Conservation (phyloP, 2,113 vertebrate species). For the Petaurus breviceps region DNA sequence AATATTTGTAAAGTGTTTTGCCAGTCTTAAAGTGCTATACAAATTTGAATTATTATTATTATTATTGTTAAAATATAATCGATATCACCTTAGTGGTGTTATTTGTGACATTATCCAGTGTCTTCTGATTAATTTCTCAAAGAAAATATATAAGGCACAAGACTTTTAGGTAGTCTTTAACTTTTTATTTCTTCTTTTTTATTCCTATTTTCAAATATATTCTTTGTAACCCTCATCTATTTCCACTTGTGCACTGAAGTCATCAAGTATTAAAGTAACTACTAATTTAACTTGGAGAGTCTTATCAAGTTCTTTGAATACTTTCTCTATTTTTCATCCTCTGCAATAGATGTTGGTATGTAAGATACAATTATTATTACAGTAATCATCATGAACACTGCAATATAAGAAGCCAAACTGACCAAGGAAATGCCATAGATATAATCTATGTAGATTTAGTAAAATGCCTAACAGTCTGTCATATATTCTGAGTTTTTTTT, state of each 20-base stretch:
- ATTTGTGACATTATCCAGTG: background rate
- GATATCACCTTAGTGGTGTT: background rate
- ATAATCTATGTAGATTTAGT: background rate
- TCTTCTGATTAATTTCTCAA: background rate
- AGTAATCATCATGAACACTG: background rate
- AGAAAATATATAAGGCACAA: background rate
- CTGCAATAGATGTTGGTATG: background rate
- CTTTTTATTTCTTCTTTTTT: background rate
- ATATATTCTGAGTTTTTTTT: background rate
- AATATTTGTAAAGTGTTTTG: background rate
- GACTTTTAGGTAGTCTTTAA: background rate
- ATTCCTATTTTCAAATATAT: background rate
- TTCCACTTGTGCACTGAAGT: background rate
- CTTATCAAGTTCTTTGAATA: background rate
- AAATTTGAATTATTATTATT: background rate
- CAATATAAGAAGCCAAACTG: background rate
- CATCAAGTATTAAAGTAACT: background rate
- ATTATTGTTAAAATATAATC: background rate
- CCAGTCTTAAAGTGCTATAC: background rate
- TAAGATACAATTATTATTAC: background rate
- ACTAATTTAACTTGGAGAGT: background rate
- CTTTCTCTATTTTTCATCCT: background rate
- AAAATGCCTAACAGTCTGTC: background rate
- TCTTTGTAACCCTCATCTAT: background rate
- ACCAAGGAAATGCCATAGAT: background rate